A percentile compares a stretch with the other conserved stretches of the same genome.
Conservation (phyloP, 2,888 invertebrate species). For the Scaptomyza tumidula region DNA sequence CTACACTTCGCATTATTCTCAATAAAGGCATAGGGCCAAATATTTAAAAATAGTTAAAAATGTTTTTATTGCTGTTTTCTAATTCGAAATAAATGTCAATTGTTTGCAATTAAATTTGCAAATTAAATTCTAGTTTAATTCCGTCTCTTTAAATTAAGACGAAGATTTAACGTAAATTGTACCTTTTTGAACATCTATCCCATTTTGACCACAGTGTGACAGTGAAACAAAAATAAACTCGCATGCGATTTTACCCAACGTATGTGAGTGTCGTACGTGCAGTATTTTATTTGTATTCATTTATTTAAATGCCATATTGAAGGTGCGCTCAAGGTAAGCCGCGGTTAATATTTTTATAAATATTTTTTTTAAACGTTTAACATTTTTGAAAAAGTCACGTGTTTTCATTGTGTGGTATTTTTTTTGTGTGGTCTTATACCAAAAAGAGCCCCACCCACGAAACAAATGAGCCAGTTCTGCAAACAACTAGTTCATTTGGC, state of each 20-base stretch:
- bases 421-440: background rate
- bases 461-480: slow-evolving; percentile 8
- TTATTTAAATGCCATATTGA: background rate
- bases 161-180: no score
- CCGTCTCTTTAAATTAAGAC: no score
- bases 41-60: no score
- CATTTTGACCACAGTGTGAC: background rate
- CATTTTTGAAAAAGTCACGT: background rate
- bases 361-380: background rate
- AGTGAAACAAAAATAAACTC: background rate
- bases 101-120: no score
- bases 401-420: background rate
- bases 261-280: no score
- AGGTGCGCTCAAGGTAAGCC: background rate
- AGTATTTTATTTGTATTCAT: background rate
- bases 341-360: background rate
- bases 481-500: slow-evolving; percentile 7
- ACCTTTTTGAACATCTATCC: no score
- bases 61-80: no score
- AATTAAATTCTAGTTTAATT: no score
- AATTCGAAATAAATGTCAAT: no score
- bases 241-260: background rate
- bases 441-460: background rate
- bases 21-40: no score
- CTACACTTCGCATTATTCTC: no score